Base-by-base conservation (phyloP, 2,797 vertebrate species). In the Jordanella pulchra region DNA sequence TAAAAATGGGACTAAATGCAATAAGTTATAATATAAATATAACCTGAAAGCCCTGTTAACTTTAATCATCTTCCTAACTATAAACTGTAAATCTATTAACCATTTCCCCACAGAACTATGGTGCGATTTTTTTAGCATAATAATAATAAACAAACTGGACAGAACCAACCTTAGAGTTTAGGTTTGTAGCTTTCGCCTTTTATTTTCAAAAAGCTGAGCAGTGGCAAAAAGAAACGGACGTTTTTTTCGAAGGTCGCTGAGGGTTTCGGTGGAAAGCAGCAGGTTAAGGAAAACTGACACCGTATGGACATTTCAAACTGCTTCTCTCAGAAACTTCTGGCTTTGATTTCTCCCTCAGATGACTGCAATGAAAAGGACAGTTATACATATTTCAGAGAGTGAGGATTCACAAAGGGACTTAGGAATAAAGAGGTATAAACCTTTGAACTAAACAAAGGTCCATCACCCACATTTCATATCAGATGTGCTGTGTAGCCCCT, bases 401-500 rank as follows among this genome's bases (percentile, higher is more conserved):
- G 87, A 93, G 95, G 95, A 95, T 96, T 96, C 96, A 98, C 96
- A 97, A 98, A 96, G 95, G 95, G 94, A 95, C 95, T 97, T 96
- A 94, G 95, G 95, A 97, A 98, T 97, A 98, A 97, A 99, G 96
- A 97, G 95, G 95, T 95, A 96, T 90, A 93, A 96, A 97, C 96
- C 96, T 98, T 99, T 98, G 97, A 99, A 99, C 97, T 96, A 95
- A 96, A 98, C 96, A 97, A 98, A 97, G 95, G 95, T 97, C 96
- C 95, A 95, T 97, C 95, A 95, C 86, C 44, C 91, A 90, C 92
- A 95, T 93, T 95, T 95, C 94, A 95, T 92, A 94, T 96, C 94
- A 94, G 95, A 95, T 94, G 93, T 82, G 86, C 93, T 93, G 95
- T 95, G 93, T 93, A 95, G 95, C 95, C 93, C 35, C 91, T 94